These are phyloP conservation scores for Ichneumoninae sp. DNA, from an alignment of 2,888 invertebrate genomes.

Conservation along the genomic window DNA sequence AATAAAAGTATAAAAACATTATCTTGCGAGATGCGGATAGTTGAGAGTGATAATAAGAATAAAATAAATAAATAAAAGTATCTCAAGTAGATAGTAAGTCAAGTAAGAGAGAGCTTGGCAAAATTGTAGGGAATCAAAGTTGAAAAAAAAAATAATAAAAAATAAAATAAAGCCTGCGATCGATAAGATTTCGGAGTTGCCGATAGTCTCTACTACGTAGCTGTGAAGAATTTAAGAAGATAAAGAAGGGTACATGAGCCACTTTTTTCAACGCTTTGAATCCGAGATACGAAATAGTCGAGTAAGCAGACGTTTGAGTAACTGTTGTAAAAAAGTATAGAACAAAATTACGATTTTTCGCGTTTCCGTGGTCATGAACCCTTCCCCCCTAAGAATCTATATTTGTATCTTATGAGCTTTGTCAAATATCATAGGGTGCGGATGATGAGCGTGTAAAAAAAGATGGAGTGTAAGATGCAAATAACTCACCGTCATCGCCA, in stretches of 20 bases:
- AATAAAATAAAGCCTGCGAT: neutral
- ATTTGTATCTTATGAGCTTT: slow-evolving; percentile 2
- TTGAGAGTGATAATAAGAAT: neutral
- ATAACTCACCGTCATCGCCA: slow-evolving; percentile 81
- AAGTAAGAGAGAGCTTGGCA: neutral
- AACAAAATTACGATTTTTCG: neutral
- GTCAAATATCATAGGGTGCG: neutral
- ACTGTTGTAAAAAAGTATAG: neutral
- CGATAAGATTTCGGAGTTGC: slow-evolving; percentile 1
- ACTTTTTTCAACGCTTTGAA: neutral
- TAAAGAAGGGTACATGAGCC: slow-evolving; percentile 5
- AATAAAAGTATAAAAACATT: slow-evolving; percentile 3
- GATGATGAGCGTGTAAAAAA: slow-evolving; percentile 13
- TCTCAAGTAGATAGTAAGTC: neutral
- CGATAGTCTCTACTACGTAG: slow-evolving; percentile 22
- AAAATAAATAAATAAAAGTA: neutral
- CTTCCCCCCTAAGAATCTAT: neutral
- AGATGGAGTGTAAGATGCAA: slow-evolving; percentile 1
- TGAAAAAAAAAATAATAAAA: neutral
- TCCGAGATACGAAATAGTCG: too few species aligned
- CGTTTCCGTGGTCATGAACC: neutral
- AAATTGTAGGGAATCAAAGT: slow-evolving; percentile 26
- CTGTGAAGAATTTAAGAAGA: slow-evolving; percentile 14
- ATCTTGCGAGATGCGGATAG: neutral
- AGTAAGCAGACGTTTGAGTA: neutral